These are phyloP conservation scores for Tympanuchus pallidicinctus DNA, from an alignment of 2,113 vertebrate species.

Conservation along the genomic window DNA sequence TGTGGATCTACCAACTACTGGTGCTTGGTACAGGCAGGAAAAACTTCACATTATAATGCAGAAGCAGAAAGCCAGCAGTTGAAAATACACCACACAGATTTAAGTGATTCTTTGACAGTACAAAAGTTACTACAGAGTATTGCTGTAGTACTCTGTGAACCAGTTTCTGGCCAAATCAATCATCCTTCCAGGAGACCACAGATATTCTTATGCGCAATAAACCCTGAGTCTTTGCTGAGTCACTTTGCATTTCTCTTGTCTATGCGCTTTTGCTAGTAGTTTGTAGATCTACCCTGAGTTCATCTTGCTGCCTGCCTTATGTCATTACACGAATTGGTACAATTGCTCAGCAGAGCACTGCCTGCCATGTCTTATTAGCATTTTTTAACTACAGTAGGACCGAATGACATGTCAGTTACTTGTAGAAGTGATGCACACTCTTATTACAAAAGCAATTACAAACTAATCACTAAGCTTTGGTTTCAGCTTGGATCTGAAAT, in stretches of 20 bases:
- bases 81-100: not conserved
- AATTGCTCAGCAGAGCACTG: not conserved
- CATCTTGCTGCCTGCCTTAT: not conserved
- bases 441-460: conserved; percentile 18
- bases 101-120: not conserved
- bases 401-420: not conserved
- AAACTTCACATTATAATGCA: not conserved
- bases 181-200: not conserved
- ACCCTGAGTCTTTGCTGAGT: conserved; percentile 13
- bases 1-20: not conserved
- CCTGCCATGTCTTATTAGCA: conserved; percentile 17
- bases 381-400: conserved; percentile 24
- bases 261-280: not conserved
- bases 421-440: conserved; percentile 20
- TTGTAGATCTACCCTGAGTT: not conserved
- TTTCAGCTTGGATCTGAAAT: not conserved
- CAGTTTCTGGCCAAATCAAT: not conserved
- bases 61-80: not conserved
- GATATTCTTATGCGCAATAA: not conserved
- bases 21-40: not conserved
- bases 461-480: conserved; percentile 6
- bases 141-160: not conserved
- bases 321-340: not conserved
- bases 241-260: not conserved
- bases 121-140: not conserved